phyloP scores from a whole-genome alignment of 2,113 vertebrate genomes.

The Leuciscus idus region DNA sequence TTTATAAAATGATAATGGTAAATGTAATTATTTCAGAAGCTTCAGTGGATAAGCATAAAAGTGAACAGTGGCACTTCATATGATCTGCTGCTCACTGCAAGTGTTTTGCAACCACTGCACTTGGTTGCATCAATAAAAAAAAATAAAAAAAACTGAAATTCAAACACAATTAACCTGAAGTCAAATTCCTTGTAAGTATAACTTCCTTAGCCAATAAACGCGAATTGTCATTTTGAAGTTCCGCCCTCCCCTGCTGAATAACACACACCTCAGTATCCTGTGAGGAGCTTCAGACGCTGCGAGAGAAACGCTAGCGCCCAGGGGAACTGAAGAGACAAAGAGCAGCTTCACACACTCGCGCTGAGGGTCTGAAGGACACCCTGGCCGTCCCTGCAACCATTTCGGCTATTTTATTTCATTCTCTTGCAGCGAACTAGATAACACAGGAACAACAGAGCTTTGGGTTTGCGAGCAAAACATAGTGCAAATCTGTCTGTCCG shows the following conservation, averaged over 20 bases:
- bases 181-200: neutral
- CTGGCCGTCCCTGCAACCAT: constrained; percentile 1
- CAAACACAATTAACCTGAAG: neutral
- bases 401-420: neutral
- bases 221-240: neutral
- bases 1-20: too few species aligned
- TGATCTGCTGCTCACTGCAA: too few species aligned
- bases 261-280: constrained; percentile 1
- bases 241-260: constrained; percentile 15
- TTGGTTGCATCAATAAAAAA: too few species aligned
- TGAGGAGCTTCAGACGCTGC: neutral
- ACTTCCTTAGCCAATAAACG: constrained; percentile 26
- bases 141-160: too few species aligned
- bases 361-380: neutral
- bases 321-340: neutral
- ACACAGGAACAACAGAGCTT: neutral
- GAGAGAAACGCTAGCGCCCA: neutral
- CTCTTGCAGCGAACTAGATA: neutral
- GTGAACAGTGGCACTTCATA: too few species aligned
- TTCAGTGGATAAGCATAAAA: too few species aligned
- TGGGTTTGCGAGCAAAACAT: neutral
- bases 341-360: neutral
- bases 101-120: too few species aligned
- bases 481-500: neutral
- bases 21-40: too few species aligned